A percentile compares a stretch with the other conserved stretches of the same genome.
phyloP scores from a whole-genome alignment of 2,888 invertebrate species.

The Spialia ferax region DNA sequence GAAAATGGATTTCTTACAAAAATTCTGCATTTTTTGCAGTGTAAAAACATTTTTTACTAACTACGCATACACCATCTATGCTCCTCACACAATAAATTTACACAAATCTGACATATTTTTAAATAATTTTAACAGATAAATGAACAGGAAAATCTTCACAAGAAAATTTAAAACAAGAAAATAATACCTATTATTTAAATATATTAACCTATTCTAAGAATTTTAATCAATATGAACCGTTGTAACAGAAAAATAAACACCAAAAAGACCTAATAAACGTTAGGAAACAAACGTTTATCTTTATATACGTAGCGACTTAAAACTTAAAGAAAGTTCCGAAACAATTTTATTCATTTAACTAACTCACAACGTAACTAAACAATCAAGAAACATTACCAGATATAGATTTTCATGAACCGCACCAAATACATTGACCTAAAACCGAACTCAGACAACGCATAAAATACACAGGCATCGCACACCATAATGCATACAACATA shows the following conservation, averaged over 20 bases:
- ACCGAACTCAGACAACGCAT: conserved; percentile 44
- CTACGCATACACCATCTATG: conserved; percentile 8
- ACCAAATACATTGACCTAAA: conserved; percentile 46
- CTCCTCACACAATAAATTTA: conserved; percentile 12
- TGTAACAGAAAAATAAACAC: background rate
- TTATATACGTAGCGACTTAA: background rate
- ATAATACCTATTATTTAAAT: background rate
- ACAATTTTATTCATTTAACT: background rate
- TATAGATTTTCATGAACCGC: conserved; percentile 51
- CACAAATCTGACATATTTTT: background rate
- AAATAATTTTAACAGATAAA: background rate
- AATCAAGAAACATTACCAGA: background rate
- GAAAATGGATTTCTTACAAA: conserved; percentile 48
- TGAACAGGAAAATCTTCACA: background rate
- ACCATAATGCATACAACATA: conserved; percentile 30
- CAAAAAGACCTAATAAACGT: background rate
- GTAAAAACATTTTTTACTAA: conserved; percentile 21
- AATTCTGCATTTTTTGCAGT: conserved; percentile 8
- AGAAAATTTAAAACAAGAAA: background rate
- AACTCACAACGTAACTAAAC: background rate
- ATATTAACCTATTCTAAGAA: too few species aligned
- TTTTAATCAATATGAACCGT: background rate
- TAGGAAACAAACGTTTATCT: background rate
- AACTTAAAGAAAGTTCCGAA: too few species aligned
- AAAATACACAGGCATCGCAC: conserved; percentile 39